phyloP scores from a whole-genome alignment of 2,113 vertebrate genomes.

The Malurus alboscapulatus region DNA sequence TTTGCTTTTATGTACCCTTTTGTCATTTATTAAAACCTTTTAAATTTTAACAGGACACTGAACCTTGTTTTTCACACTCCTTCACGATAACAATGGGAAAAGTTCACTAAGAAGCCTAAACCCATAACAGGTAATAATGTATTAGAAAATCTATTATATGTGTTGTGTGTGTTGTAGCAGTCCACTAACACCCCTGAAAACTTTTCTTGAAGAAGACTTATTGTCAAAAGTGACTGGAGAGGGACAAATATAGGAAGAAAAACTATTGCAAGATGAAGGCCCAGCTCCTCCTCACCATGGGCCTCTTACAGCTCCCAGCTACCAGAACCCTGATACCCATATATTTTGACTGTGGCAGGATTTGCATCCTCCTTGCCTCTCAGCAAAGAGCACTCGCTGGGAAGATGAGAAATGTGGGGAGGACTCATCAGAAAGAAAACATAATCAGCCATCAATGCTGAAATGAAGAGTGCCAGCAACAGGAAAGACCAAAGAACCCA shows the following conservation, averaged over 20 bases:
- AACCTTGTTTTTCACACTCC: neutral
- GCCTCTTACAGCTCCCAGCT: neutral
- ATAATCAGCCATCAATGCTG: neutral
- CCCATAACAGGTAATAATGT: neutral
- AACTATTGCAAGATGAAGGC: neutral
- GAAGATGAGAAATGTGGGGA: neutral
- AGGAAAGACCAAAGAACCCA: neutral
- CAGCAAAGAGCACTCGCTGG: neutral
- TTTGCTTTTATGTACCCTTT: too few species aligned
- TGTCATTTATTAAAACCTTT: too few species aligned
- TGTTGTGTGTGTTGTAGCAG: neutral
- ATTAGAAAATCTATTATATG: neutral
- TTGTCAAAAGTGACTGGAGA: neutral
- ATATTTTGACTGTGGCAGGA: neutral
- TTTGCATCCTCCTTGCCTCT: neutral
- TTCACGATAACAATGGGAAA: neutral
- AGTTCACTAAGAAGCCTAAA: neutral
- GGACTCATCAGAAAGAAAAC: neutral
- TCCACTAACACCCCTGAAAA: neutral
- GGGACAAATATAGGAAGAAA: neutral
- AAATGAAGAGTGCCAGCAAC: neutral
- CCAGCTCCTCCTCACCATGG: neutral
- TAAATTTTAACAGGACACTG: too few species aligned
- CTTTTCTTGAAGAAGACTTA: neutral
- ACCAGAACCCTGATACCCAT: neutral